Conservation (phyloP, 2,113 vertebrate genomes). For the Aythya baeri region DNA sequence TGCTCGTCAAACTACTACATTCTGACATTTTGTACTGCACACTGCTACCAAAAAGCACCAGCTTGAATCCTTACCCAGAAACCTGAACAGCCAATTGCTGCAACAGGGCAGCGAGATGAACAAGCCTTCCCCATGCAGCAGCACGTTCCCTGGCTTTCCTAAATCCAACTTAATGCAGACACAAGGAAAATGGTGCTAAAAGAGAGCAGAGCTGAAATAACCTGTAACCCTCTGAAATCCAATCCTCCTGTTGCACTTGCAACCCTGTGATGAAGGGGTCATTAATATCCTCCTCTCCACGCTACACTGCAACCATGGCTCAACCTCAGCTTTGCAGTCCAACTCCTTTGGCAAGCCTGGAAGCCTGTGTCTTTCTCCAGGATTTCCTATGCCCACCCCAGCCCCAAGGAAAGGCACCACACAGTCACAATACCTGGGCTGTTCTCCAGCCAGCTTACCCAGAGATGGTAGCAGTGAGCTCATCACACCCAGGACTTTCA, state of each 20-base stretch:
- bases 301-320: background rate
- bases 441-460: background rate
- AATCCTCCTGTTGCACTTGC: background rate
- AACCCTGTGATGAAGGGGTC: too few relatives aligned
- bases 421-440: fast-evolving
- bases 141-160: background rate
- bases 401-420: background rate
- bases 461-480: background rate
- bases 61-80: background rate
- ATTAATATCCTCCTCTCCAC: background rate
- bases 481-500: background rate
- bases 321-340: background rate
- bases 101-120: background rate
- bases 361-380: background rate
- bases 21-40: background rate
- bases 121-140: background rate
- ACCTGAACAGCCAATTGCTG: background rate
- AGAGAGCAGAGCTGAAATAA: background rate
- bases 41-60: background rate
- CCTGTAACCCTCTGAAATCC: background rate
- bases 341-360: background rate
- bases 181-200: background rate
- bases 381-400: background rate
- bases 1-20: background rate
- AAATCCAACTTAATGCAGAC: background rate